Evolutionary conservation across 2,797 vertebrate genomes (phyloP), one percentile per base, ranked within the genome.

Genomic region (Jordanella pulchra): DNA sequence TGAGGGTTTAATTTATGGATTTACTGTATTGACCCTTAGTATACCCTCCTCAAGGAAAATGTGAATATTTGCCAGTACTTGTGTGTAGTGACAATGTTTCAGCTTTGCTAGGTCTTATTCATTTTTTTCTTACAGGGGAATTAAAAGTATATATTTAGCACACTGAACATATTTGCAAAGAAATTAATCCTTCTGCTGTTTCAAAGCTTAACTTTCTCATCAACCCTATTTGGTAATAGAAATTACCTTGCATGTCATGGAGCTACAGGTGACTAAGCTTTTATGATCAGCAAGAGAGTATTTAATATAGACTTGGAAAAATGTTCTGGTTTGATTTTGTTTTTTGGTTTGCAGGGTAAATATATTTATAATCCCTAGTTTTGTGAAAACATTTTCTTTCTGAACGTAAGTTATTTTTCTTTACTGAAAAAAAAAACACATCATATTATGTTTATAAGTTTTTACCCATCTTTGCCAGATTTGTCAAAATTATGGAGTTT

Each of bases 21-120:
- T 91, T 92, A 91, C 81, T 80, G 54, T 47, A 42, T 66, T 76
- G 76, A 81, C 64, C 75, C 68, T 60, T 17, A 27, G 75, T 75
- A 71, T 79, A 32, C 78, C 77, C 80, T 71, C 50, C 82, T 71
- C 75, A 30, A 63, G 66, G 25, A 88, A 81, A 73, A 77, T 72
- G 70, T 60, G 42, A 83, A 82, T 61, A 28, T 30, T 54, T 71
- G 35, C 7, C 30, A 53, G 58, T 27, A 3, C 17, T 27, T 39
- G 55, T 58, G 14, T n/a, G 11, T 45, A 55, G 27, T 18, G 55
- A 54, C 25, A 54, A 55, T 51, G 47, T 23, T 30, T 51, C 48
- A 13, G 48, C 23, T 39, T 5, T 5, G 5, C 28, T 47, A 27
- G 2, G 1, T 14, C 28, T 55, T 9, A 5, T 55, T 55, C n/a